Evolutionary conservation across 2,113 vertebrate genomes (phyloP), one percentile per base, ranked within the genome.

Genomic region (Manacus vitellinus): DNA sequence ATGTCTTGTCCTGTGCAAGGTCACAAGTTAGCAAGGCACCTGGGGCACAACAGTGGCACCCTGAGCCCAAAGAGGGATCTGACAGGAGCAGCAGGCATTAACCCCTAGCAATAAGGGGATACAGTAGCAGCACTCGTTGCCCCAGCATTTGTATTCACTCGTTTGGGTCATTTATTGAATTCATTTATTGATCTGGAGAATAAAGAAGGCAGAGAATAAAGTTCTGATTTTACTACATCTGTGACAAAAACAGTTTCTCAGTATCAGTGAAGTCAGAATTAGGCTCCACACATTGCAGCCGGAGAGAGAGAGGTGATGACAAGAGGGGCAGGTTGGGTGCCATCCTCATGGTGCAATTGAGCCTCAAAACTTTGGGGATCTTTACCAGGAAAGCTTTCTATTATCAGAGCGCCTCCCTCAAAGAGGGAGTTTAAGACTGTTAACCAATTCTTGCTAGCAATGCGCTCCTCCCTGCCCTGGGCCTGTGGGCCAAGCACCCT

Each of bases 131-230:
- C 37, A 46, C 25, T 52, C 11, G 6, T 9, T 47, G 66, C 6
- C 39, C 23, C 37, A 65, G 58, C 23, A 30, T n/a, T 22, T 0
- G 0, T 18, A 44, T 51, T 82, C 0, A 1, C 12, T 54, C 3
- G 4, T 20, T 65, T 62, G 47, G 19, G 17, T 54, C 28, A 27
- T 43, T 54, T 66, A 79, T 2, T 30, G 6, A 58, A 11, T 51
- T 74, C 6, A 59, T n/a, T 94, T 82, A 47, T 16, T 58, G 44
- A 87, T 55, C 30, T 67, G 30, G 23, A 91, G 37, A 85, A 74
- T 20, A 90, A 90, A 23, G 15, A 39, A 28, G 19, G 13, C 33
- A 86, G 35, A 74, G 31, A 71, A 88, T 13, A 52, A 81, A 92
- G 25, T 51, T n/a, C n/a, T 63, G 35, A 27, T 47, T 14, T 77